These are phyloP conservation scores for Ptychobarbus kaznakovi DNA, from an alignment of 2,797 vertebrate genomes.

Conservation along the genomic window DNA sequence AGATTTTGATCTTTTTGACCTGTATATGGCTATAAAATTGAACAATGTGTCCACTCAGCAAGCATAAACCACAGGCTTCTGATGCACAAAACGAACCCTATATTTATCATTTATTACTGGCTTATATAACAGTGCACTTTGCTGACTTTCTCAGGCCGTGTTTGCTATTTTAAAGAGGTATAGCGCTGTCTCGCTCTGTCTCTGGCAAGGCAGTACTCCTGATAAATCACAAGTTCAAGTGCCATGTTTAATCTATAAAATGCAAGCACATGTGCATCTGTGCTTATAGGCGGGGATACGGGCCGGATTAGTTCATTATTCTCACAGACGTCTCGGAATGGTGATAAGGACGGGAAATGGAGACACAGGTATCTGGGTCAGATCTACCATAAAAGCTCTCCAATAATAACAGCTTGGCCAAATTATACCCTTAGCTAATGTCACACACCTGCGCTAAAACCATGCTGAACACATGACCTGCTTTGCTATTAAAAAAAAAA, in stretches of 20 bases:
- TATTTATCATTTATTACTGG: conserved; percentile 52
- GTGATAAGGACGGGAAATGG: conserved; percentile 46
- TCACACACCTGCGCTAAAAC: conserved; percentile 34
- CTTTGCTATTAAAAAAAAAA: neutral
- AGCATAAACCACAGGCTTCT: conserved; percentile 48
- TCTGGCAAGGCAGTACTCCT: conserved; percentile 17
- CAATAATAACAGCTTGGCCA: conserved; percentile 46
- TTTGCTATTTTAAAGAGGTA: conserved; percentile 44
- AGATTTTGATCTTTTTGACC: conserved; percentile 6
- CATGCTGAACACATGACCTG: conserved; percentile 6
- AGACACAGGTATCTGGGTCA: conserved; percentile 43
- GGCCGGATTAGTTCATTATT: conserved; percentile 25
- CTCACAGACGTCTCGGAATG: conserved; percentile 46
- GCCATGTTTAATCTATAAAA: conserved; percentile 48
- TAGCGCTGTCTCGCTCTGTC: neutral
- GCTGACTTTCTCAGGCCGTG: conserved; percentile 41
- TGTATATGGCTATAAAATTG: conserved; percentile 32
- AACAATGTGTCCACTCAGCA: conserved; percentile 50
- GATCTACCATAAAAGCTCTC: conserved; percentile 38
- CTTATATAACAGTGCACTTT: conserved; percentile 40
- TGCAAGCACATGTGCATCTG: conserved; percentile 47
- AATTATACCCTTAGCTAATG: conserved; percentile 45
- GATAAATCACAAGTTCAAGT: conserved; percentile 32
- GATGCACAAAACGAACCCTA: conserved; percentile 37
- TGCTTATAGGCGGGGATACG: neutral